These are phyloP conservation scores for Chlorodrepanis virens DNA, from an alignment of 2,113 vertebrate species.

Conservation along the genomic window DNA sequence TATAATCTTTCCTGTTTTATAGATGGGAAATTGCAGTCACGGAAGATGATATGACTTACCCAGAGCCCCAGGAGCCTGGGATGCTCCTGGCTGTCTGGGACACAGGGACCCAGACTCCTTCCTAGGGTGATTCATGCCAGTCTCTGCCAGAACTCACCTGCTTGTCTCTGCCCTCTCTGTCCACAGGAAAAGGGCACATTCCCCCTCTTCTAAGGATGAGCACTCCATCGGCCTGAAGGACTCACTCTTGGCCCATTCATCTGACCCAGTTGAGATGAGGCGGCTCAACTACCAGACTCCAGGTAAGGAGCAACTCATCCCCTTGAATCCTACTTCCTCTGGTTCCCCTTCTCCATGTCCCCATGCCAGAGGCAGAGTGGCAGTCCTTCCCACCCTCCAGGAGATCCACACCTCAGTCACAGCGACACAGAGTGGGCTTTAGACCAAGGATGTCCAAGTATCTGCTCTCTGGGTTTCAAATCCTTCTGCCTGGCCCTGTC, in stretches of 20 bases:
- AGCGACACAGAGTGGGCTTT: not conserved
- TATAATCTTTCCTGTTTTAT: not conserved
- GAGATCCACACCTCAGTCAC: not conserved
- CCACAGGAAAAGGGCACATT: constrained; percentile 88
- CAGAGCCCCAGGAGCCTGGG: not conserved
- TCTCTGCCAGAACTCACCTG: not conserved
- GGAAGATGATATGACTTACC: not conserved
- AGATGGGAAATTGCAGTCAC: not conserved
- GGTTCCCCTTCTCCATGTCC: not conserved
- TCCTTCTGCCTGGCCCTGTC: not conserved
- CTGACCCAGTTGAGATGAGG: constrained; percentile 94
- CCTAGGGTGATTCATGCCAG: not conserved
- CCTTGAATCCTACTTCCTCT: not conserved
- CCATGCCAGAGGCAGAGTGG: not conserved
- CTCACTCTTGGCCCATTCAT: constrained; percentile 84
- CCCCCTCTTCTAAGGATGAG: constrained; percentile 88
- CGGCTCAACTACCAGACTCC: constrained; percentile 94
- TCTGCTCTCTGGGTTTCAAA: not conserved
- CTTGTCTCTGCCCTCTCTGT: not conserved
- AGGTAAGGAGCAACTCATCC: constrained; percentile 72
- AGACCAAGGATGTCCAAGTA: not conserved
- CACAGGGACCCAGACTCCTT: not conserved
- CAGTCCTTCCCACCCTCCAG: not conserved
- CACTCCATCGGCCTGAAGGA: constrained; percentile 88
- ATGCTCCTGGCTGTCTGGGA: not conserved